Percentiles rank a stretch among this genome's conserved stretches.
These are phyloP conservation scores for Malthinus flaveolus DNA, from an alignment of 2,888 invertebrate species.

Conservation along the genomic window DNA sequence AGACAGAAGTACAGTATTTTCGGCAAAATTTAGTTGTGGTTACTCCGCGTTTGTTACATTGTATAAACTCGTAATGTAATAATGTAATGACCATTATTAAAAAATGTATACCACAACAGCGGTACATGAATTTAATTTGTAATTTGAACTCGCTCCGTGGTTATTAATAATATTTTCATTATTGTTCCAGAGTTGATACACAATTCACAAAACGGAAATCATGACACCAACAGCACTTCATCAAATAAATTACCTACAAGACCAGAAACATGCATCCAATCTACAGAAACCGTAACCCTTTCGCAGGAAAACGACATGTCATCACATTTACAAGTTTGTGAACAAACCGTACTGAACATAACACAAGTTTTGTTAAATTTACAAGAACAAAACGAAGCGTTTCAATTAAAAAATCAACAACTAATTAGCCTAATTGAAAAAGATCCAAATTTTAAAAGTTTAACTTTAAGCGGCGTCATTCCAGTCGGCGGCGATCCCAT, in stretches of 20 bases:
- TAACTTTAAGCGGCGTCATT: constrained; percentile 35
- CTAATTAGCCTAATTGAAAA: constrained; percentile 31
- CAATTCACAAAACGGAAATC: too few relatives aligned
- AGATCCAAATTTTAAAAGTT: constrained; percentile 27
- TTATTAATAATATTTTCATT: too few relatives aligned
- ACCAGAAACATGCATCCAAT: background rate
- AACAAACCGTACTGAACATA: constrained; percentile 30
- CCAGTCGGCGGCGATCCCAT: constrained; percentile 31
- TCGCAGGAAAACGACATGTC: background rate
- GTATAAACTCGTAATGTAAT: too few relatives aligned
- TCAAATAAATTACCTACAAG: background rate
- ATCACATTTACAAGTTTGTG: constrained; percentile 12
- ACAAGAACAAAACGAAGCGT: constrained; percentile 29
- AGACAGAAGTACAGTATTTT: too few relatives aligned
- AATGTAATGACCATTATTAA: too few relatives aligned
- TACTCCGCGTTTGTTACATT: too few relatives aligned
- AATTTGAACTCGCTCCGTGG: too few relatives aligned
- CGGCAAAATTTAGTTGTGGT: too few relatives aligned
- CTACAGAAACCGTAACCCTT: background rate
- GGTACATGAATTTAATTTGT: too few relatives aligned
- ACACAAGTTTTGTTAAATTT: constrained; percentile 32
- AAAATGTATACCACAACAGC: too few relatives aligned
- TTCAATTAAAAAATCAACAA: constrained; percentile 24
- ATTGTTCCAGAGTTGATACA: too few relatives aligned
- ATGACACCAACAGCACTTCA: too few relatives aligned